phyloP scores from a whole-genome alignment of 2,113 vertebrate genomes.

The Tursiops truncatus region DNA sequence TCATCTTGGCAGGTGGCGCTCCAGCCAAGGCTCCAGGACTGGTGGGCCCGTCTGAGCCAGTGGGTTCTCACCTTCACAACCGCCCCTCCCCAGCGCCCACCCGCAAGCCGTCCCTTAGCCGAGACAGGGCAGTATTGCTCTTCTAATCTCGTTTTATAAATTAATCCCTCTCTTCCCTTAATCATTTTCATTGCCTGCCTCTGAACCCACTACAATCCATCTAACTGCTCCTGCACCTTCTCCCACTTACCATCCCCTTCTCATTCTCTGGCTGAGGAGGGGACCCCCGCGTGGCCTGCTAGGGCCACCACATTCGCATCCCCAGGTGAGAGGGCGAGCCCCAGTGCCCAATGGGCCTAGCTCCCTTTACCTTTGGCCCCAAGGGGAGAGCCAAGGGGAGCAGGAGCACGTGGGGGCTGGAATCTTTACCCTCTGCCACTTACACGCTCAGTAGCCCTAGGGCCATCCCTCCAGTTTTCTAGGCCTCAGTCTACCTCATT shows the following conservation, averaged over 20 bases:
- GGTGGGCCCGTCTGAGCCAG: not conserved
- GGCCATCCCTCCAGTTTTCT: not conserved
- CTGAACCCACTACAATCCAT: slow-evolving; percentile 63
- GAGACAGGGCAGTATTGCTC: slow-evolving; percentile 40
- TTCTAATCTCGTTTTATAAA: slow-evolving; percentile 70
- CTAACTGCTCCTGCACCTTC: slow-evolving; percentile 52
- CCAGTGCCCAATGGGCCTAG: not conserved
- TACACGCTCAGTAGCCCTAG: not conserved
- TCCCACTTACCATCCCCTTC: slow-evolving; percentile 8
- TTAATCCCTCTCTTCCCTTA: slow-evolving; percentile 71
- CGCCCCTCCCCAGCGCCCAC: not conserved
- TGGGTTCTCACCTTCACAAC: not conserved
- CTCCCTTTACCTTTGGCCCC: not conserved
- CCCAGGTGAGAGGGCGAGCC: not conserved
- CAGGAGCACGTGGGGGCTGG: not conserved
- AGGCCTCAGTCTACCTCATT: not conserved
- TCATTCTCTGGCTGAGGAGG: not conserved
- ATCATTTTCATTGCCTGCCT: slow-evolving; percentile 73
- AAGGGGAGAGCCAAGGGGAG: not conserved
- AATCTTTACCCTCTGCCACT: not conserved
- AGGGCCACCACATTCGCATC: not conserved
- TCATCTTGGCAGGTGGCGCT: not conserved
- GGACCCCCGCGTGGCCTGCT: not conserved
- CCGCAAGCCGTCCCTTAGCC: not conserved
- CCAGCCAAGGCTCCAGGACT: not conserved